These are phyloP conservation scores for Drosophila diplacantha DNA, from an alignment of 2,888 invertebrate species.

Conservation along the genomic window DNA sequence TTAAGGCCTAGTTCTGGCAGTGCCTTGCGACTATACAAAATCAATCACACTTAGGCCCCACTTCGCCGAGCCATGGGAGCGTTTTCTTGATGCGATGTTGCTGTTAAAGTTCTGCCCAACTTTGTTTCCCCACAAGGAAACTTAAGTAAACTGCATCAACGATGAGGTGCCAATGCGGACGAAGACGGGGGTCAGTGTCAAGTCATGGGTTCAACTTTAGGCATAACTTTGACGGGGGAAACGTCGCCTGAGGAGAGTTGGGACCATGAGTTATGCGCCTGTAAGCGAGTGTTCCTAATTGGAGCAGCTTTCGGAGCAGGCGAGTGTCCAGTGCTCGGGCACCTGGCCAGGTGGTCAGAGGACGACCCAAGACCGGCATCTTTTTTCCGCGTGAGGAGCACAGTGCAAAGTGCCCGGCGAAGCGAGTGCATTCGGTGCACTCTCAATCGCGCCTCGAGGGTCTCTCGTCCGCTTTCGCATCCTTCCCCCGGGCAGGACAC, in stretches of 20 bases:
- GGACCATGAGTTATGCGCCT: slow-evolving; percentile 54
- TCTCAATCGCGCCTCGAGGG: slow-evolving; percentile 54
- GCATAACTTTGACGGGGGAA: slow-evolving; percentile 15
- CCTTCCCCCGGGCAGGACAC: slow-evolving; percentile 14
- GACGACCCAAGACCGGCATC: not conserved
- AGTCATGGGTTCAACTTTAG: slow-evolving; percentile 40
- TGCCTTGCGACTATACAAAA: not conserved
- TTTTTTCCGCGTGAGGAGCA: slow-evolving; percentile 6
- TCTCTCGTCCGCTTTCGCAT: slow-evolving; percentile 10
- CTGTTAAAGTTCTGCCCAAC: slow-evolving; percentile 16
- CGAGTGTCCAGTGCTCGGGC: slow-evolving; percentile 9
- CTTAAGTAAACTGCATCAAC: slow-evolving; percentile 61
- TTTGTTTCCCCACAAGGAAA: slow-evolving; percentile 43
- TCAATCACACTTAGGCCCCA: not conserved
- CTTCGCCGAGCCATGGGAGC: not conserved
- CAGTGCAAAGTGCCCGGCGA: slow-evolving; percentile 23
- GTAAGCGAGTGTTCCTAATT: slow-evolving; percentile 50
- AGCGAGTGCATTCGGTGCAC: slow-evolving; percentile 33
- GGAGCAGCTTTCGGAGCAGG: slow-evolving; percentile 32
- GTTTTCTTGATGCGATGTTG: slow-evolving; percentile 10
- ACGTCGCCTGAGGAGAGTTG: slow-evolving; percentile 16
- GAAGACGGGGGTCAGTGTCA: slow-evolving; percentile 18
- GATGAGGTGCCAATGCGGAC: slow-evolving; percentile 6
- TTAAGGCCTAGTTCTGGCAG: not conserved
- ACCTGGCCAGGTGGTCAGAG: not conserved